Evolutionary conservation across 2,888 invertebrate genomes (phyloP), one percentile per base, ranked within the genome.

Genomic region (Nemoura dubitans): DNA sequence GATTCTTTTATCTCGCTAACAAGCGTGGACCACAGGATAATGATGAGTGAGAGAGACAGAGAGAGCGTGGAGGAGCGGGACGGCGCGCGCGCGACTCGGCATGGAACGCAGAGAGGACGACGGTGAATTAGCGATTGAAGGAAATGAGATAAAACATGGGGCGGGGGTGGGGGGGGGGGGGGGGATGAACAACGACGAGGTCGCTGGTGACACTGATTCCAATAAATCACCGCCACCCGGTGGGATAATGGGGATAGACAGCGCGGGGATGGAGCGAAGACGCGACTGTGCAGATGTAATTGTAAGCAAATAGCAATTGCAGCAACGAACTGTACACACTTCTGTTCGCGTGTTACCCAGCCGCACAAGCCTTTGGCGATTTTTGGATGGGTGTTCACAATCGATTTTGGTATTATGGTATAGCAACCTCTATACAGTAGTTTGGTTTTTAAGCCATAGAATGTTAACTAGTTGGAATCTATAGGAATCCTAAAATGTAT

Each of bases 1-100:
- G 59, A 59, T 84, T 84, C 84, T 84, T 84, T 84, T 84, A 84
- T 84, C 84, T 84, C 16, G 84, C 84, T 84, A 84, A 84, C 84
- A 84, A 84, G 59, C 59, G 59, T 7, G 76, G 28, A 29, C 76
- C 76, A 14, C 27, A 59, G 76, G 27, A 16, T 59, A 76, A 84
- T 84, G 84, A 43, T 25, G 76, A 84, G 76, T 0, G 84, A 84
- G 84, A 43, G 29, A 76, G 84, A 36, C n/a, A n/a, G n/a, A n/a
- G n/a, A n/a, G n/a, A n/a, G n/a, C n/a, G n/a, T n/a, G n/a, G n/a
- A n/a, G n/a, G n/a, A n/a, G n/a, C n/a, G n/a, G n/a, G n/a, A n/a
- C n/a, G n/a, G n/a, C n/a, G n/a, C n/a, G 36, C 36, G 36, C 36
- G 36, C 3, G 36, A 36, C 5, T 10, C 10, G 36, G 36, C 36